phyloP scores from a whole-genome alignment of 2,888 invertebrate species.

The Corythucha ciliata region DNA sequence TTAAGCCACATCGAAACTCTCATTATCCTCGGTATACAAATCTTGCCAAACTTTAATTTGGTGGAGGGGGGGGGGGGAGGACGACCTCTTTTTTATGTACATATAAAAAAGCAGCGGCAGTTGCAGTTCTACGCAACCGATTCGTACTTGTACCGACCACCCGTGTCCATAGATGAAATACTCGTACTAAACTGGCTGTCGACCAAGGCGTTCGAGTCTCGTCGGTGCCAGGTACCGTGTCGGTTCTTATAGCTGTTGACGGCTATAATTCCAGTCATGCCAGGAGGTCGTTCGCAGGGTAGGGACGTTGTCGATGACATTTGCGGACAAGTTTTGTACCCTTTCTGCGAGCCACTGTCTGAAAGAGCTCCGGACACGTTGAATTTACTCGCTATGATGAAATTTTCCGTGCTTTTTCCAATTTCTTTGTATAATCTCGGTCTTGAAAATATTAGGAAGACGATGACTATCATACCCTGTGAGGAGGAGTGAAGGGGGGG shows the following conservation, averaged over 20 bases:
- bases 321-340: slow-evolving; percentile 14
- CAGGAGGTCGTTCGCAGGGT: slow-evolving; percentile 53
- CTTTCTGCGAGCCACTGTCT: slow-evolving; percentile 17
- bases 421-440: slow-evolving; percentile 42
- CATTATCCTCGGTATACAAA: too few species aligned
- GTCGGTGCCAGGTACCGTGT: slow-evolving; percentile 44
- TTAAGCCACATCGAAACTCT: too few species aligned
- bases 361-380: slow-evolving; percentile 20
- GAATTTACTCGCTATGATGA: slow-evolving; percentile 21
- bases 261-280: slow-evolving; percentile 63
- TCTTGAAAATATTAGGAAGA: slow-evolving; percentile 41
- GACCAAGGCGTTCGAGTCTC: slow-evolving; percentile 32
- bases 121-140: slow-evolving; percentile 12
- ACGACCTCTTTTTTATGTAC: too few species aligned
- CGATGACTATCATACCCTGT: slow-evolving; percentile 42
- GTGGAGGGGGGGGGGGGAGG: too few species aligned
- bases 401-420: slow-evolving; percentile 37
- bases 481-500: slow-evolving; percentile 10
- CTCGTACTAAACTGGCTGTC: slow-evolving; percentile 25
- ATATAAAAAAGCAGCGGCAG: too few species aligned
- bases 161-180: slow-evolving; percentile 18
- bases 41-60: too few species aligned
- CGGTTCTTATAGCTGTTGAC: slow-evolving; percentile 68
- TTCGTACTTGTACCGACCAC: slow-evolving; percentile 21
- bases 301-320: slow-evolving; percentile 19